phyloP scores from a whole-genome alignment of 2,113 vertebrate species.

The Etia nguti region DNA sequence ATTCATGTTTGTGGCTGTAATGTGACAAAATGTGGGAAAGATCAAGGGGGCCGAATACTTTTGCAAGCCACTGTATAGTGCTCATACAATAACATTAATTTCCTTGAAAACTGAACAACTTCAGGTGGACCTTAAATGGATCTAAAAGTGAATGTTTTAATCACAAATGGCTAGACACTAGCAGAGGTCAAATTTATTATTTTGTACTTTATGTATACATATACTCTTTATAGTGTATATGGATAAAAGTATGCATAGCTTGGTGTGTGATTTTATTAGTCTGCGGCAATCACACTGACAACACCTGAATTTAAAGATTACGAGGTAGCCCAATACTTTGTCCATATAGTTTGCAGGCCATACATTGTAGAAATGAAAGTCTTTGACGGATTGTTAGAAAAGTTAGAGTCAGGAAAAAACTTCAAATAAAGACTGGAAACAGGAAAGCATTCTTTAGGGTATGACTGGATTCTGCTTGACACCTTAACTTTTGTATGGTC shows the following conservation, averaged over 20 bases:
- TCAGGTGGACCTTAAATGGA: not conserved
- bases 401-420: not conserved
- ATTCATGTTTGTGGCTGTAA: too few relatives aligned
- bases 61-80: too few relatives aligned
- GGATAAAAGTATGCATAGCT: not conserved
- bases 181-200: not conserved
- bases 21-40: too few relatives aligned
- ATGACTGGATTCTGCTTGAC: not conserved
- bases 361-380: not conserved
- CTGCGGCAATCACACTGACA: not conserved
- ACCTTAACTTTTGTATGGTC: not conserved
- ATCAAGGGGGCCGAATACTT: too few relatives aligned
- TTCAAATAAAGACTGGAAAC: not conserved
- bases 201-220: not conserved
- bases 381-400: not conserved
- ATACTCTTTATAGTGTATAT: not conserved
- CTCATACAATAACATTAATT: not conserved
- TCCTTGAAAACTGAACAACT: not conserved
- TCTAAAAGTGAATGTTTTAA: not conserved
- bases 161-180: not conserved
- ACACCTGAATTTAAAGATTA: not conserved
- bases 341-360: not conserved
- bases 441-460: not conserved
- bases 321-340: not conserved
- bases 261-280: not conserved